These are phyloP conservation scores for Drosophila atroscutellata DNA, from an alignment of 2,888 invertebrate genomes.

Conservation along the genomic window DNA sequence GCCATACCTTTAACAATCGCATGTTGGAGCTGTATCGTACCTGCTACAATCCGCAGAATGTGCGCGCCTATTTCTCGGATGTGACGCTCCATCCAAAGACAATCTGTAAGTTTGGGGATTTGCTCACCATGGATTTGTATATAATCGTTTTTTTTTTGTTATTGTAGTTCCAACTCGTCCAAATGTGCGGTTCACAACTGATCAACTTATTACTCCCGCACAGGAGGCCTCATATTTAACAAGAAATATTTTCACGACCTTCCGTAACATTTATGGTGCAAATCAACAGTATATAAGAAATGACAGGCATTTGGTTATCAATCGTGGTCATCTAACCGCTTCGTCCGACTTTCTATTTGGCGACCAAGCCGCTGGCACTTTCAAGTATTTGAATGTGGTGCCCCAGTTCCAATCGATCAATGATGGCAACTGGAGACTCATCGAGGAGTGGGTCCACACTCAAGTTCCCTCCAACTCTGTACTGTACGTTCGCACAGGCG, in stretches of 20 bases:
- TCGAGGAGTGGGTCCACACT: constrained; percentile 83
- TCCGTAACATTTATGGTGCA: background rate
- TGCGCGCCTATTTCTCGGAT: constrained; percentile 3
- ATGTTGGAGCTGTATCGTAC: constrained; percentile 37
- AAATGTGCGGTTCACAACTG: constrained; percentile 2
- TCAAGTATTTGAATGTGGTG: constrained; percentile 85
- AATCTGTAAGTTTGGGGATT: constrained; percentile 3
- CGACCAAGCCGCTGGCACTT: constrained; percentile 85
- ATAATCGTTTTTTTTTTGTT: background rate
- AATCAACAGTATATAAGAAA: background rate
- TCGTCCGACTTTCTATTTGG: constrained; percentile 85
- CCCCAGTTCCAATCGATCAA: constrained; percentile 86
- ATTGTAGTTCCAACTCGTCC: constrained; percentile 3
- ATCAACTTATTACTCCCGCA: constrained; percentile 1
- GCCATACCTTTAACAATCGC: constrained; percentile 23
- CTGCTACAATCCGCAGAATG: constrained; percentile 11
- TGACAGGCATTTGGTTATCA: constrained; percentile 49
- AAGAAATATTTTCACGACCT: background rate
- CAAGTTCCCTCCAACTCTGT: background rate
- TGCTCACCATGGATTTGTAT: background rate
- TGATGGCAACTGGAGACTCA: constrained; percentile 86
- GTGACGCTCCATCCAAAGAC: constrained; percentile 7
- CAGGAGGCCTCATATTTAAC: constrained; percentile 3
- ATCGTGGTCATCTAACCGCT: constrained; percentile 85
- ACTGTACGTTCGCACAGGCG: constrained; percentile 25